phyloP scores from a whole-genome alignment of 37 sponge, comb jelly and placozoan species.

The Hormiphora californensis region DNA sequence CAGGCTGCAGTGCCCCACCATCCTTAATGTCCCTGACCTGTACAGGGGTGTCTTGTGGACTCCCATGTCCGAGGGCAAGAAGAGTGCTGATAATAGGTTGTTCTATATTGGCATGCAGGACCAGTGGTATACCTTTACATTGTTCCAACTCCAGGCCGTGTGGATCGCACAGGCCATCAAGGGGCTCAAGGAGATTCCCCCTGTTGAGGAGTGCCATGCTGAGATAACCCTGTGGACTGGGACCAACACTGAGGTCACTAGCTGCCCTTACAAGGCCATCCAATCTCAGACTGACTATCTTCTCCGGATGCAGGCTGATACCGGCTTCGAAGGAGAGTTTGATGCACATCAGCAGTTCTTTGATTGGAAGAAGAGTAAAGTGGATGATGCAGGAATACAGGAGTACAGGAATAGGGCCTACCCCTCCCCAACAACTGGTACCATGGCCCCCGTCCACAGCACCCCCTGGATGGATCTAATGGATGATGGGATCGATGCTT shows the following conservation, averaged over 20 bases:
- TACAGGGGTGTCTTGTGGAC: slow-evolving; percentile 57
- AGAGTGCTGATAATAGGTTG: neutral
- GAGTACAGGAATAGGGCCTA: slow-evolving; percentile 55
- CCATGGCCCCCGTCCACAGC: slow-evolving; percentile 10
- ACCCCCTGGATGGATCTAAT: slow-evolving; percentile 57
- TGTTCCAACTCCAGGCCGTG: slow-evolving; percentile 59
- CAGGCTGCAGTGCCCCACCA: slow-evolving; percentile 49
- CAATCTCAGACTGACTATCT: slow-evolving; percentile 57
- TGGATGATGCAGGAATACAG: slow-evolving; percentile 53
- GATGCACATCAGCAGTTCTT: neutral
- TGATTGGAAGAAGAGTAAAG: slow-evolving; percentile 52
- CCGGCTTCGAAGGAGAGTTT: neutral
- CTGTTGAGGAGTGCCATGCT: neutral
- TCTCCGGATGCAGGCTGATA: neutral
- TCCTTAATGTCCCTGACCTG: slow-evolving; percentile 10
- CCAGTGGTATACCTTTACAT: slow-evolving; percentile 59
- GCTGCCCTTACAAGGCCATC: neutral
- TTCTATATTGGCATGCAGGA: slow-evolving; percentile 63
- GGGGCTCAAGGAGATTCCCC: slow-evolving; percentile 44
- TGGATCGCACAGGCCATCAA: slow-evolving; percentile 56
- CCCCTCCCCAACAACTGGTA: slow-evolving; percentile 11
- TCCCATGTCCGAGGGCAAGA: neutral
- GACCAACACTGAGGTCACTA: neutral
- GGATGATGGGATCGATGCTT: too few species aligned
- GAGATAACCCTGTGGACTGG: neutral